Evolutionary conservation across 2,797 vertebrate species (phyloP), one percentile per base, ranked within the genome.

Genomic region (Falco biarmicus): DNA sequence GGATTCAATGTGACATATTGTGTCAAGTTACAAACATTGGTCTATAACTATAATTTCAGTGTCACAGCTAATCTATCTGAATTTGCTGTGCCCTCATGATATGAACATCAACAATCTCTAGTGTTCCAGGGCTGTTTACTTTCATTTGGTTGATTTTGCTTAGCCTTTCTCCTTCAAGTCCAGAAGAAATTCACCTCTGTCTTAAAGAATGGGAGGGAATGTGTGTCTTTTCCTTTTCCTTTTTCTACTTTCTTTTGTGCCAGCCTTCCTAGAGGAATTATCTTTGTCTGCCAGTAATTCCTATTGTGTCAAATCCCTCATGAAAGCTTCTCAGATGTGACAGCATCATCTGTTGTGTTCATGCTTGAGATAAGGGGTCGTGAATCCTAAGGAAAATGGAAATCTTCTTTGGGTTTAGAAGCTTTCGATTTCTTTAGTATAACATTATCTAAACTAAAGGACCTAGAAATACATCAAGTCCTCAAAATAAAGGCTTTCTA

Each of bases 291-390:
- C 64, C 73, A 96, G 89, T 96, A 97, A 98, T 97, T 97, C 78
- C 71, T 84, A 79, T 97, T 95, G 84, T 98, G 97, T 97, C 97
- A 97, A 96, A 96, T 97, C 90, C 89, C 90, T 96, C 91, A 93
- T 97, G 96, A 98, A 96, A 97, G 69, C 91, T 93, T 95, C 95
- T 97, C 92, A 95, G 77, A 95, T 29, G 57, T 96, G 94, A 97
- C 77, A 41, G 94, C 92, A 96, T 97, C 97, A 96, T 93, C 93
- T 97, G 90, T 96, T 97, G 89, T 94, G 84, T 97, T 96, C 95
- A 96, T 97, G 81, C 90, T 95, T 97, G 89, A 98, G 89, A 96
- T 97, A 96, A 96, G 73, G 65, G 91, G 95, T 97, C 95, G 95
- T 91, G 90, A 97, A 96, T 97, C 97, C 93, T 96, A 90, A 91